Conservation (phyloP, 2,797 vertebrate genomes). For the Megalops cyprinoides region DNA sequence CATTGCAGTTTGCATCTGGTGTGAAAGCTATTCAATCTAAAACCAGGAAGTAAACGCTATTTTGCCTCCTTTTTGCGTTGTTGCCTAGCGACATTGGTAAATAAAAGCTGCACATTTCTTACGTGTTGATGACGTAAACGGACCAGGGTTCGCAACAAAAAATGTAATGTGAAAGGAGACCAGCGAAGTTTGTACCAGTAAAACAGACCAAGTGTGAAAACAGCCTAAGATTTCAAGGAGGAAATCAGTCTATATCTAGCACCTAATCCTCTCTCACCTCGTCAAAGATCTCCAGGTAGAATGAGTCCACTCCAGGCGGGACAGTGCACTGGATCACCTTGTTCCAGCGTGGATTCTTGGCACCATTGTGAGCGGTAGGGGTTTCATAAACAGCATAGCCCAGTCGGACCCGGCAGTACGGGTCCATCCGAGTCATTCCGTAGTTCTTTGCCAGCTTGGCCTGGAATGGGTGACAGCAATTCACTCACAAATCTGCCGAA, state of each 20-base stretch:
- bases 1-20: too few relatives aligned
- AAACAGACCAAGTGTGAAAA: too few relatives aligned
- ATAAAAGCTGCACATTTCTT: too few relatives aligned
- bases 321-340: conserved; percentile 96
- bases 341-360: conserved; percentile 97
- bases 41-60: too few relatives aligned
- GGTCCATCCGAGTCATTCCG: conserved; percentile 97
- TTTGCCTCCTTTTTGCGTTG: too few relatives aligned
- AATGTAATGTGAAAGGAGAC: too few relatives aligned
- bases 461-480: conserved; percentile 66
- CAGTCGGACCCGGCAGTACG: conserved; percentile 89
- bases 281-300: conserved; percentile 97
- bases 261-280: conserved; percentile 78
- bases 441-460: conserved; percentile 98
- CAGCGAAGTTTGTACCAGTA: too few relatives aligned
- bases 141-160: too few relatives aligned
- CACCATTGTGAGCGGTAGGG: conserved; percentile 94
- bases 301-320: conserved; percentile 92
- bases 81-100: too few relatives aligned
- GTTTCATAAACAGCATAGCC: conserved; percentile 96
- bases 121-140: too few relatives aligned
- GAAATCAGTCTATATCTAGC: neutral
- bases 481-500: too few relatives aligned
- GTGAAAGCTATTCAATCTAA: too few relatives aligned
- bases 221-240: neutral